Evolutionary conservation across 2,113 vertebrate species (phyloP), one percentile per base, ranked within the genome.

Genomic region (Hydrochoerus hydrochaeris): DNA sequence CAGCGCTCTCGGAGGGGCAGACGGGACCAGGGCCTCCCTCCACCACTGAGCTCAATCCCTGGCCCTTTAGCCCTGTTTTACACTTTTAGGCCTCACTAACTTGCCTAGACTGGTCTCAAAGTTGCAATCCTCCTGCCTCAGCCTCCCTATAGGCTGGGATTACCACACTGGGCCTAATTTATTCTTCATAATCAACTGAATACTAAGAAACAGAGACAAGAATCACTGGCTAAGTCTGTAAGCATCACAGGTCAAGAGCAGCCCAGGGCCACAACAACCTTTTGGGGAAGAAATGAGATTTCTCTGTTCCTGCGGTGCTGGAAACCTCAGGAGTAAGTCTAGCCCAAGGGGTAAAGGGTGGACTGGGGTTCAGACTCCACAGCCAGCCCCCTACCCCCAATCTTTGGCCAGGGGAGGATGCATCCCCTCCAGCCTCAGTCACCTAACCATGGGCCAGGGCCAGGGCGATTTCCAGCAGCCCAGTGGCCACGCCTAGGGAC

Each of bases 281-380:
- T 4, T 32, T 22, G 38, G 30, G 38, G 28, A 11, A 83, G 49
- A n/a, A 26, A 20, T 8, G 22, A 82, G 28, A 38, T 0, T 44
- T 11, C 24, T 41, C 5, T 0, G 3, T 1, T 20, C 28, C 44
- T 28, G n/a, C 13, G 17, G 1, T 4, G 32, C 12, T 0, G 26
- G 88, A 44, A 60, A 80, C 2, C 49, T 41, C 1, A 63, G 35
- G 9, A 17, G 4, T 2, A 67, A 60, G 19, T 9, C 20, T 3
- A n/a, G 52, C 30, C 35, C 9, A 7, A 24, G 41, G 32, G 0
- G 28, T 16, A 26, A 54, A 32, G 52, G 46, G 2, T 0, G 19
- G 0, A 3, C 0, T 41, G 7, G 30, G 30, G 49, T 11, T 52
- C 49, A 52, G 49, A 52, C 49, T 52, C 49, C 49, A 10, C 49